Evolutionary conservation across 2,113 vertebrate genomes (phyloP).

Genomic region (Calidris pygmaea): DNA sequence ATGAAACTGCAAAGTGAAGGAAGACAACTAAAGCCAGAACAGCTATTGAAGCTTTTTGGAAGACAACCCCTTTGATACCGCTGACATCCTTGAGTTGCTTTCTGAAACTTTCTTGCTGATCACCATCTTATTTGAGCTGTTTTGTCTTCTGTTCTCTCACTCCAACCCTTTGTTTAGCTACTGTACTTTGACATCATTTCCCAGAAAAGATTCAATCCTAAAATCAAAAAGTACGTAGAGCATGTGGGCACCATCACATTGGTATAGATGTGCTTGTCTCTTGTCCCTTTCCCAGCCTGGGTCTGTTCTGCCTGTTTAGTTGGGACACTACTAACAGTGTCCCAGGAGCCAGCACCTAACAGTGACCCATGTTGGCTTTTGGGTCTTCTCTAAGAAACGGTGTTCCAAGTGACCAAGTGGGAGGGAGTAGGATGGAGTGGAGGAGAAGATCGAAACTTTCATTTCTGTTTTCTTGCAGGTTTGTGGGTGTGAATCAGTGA

Average conservation of each 20-base stretch:
- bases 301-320: neutral
- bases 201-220: neutral
- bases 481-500: neutral
- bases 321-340: neutral
- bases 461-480: neutral
- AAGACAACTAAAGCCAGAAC: neutral
- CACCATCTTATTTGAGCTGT: neutral
- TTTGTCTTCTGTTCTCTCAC: neutral
- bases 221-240: neutral
- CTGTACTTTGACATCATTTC: neutral
- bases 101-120: neutral
- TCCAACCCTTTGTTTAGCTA: neutral
- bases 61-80: neutral
- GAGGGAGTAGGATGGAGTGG: neutral
- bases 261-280: neutral
- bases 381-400: neutral
- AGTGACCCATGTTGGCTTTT: neutral
- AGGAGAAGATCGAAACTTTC: neutral
- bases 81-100: neutral
- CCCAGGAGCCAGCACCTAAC: neutral
- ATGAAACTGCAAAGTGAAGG: neutral
- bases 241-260: rapidly evolving
- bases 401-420: neutral
- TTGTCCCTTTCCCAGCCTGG: neutral
- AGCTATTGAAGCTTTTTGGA: neutral